These are phyloP conservation scores for Mellilla xanthometata DNA, from an alignment of 2,888 invertebrate genomes.

Conservation along the genomic window DNA sequence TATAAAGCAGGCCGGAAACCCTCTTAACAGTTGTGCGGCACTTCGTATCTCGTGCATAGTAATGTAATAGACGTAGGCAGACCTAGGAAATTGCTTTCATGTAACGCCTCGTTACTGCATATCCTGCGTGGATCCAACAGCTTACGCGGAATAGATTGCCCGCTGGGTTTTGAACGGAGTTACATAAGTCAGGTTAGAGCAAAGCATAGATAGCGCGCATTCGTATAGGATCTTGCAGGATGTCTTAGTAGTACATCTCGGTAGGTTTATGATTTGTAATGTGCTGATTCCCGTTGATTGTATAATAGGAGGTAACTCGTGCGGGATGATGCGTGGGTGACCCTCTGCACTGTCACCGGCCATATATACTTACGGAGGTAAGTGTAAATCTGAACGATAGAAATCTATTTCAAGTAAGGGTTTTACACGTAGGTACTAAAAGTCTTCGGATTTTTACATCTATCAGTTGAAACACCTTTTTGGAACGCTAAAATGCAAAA, in stretches of 20 bases:
- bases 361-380: constrained; percentile 50
- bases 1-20: constrained; percentile 37
- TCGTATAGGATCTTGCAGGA: constrained; percentile 26
- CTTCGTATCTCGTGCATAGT: constrained; percentile 42
- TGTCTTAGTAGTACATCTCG: constrained; percentile 13
- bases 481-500: no score
- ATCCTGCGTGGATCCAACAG: constrained; percentile 22
- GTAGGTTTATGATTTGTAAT: constrained; percentile 40
- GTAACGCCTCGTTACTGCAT: constrained; percentile 26
- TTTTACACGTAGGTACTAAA: no score
- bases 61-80: constrained; percentile 45
- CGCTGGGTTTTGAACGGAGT: constrained; percentile 7
- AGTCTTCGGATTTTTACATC: no score
- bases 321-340: constrained; percentile 72
- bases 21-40: constrained; percentile 38
- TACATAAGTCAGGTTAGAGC: constrained; percentile 21
- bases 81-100: constrained; percentile 38
- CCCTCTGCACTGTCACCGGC: constrained; percentile 63
- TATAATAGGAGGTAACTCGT: constrained; percentile 71
- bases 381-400: constrained; percentile 52
- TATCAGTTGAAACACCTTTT: no score
- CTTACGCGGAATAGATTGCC: constrained; percentile 24
- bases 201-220: constrained; percentile 35
- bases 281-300: constrained; percentile 77
- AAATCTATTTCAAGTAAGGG: constrained; percentile 31